phyloP scores from a whole-genome alignment of 2,113 vertebrate species.

The Tiliqua scincoides region DNA sequence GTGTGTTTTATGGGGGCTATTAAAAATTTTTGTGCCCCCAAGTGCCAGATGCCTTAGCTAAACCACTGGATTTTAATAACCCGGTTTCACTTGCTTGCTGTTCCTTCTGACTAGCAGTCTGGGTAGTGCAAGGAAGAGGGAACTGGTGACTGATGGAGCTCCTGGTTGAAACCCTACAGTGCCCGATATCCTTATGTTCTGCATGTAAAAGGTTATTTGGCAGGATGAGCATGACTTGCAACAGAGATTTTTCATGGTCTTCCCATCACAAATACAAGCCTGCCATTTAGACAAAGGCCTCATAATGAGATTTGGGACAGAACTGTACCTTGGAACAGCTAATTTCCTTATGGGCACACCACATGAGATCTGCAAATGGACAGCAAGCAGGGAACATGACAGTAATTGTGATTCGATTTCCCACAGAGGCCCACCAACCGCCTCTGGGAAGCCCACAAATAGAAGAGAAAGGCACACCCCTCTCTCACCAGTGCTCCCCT shows the following conservation, averaged over 20 bases:
- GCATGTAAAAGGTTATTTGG: background rate
- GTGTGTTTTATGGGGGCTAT: too few relatives aligned
- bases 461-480: too few relatives aligned
- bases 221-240: background rate
- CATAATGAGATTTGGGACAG: background rate
- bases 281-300: background rate
- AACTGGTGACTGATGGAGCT: background rate
- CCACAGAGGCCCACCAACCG: too few relatives aligned
- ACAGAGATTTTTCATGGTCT: background rate
- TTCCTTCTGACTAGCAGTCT: background rate
- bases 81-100: background rate
- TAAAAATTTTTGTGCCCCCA: too few relatives aligned
- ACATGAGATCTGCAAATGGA: background rate
- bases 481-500: too few relatives aligned
- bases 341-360: background rate
- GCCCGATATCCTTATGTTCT: background rate
- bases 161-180: background rate
- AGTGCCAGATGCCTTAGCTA: too few relatives aligned
- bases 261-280: background rate
- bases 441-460: too few relatives aligned
- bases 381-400: background rate
- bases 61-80: too few relatives aligned
- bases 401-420: too few relatives aligned
- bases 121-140: background rate
- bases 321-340: background rate